phyloP scores from a whole-genome alignment of 2,113 vertebrate genomes.

The Cephalopterus ornatus region DNA sequence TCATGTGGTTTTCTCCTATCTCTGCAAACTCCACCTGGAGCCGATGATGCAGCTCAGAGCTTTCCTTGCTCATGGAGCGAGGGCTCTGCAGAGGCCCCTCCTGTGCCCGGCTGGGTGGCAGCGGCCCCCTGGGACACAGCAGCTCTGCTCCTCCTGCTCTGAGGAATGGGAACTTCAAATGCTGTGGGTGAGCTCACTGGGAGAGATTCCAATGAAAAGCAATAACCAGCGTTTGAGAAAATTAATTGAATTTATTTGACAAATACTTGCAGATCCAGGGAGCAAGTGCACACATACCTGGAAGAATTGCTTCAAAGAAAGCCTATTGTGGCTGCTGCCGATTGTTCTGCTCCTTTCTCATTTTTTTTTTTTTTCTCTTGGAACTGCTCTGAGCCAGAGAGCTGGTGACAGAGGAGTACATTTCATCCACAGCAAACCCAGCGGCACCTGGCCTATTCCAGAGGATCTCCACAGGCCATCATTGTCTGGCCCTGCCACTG shows the following conservation, averaged over 20 bases:
- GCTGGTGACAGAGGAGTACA: not conserved
- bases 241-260: slow-evolving; percentile 15
- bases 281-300: not conserved
- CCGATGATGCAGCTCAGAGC: not conserved
- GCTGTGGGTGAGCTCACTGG: not conserved
- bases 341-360: not conserved
- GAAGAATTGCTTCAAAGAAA: slow-evolving; percentile 26
- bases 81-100: not conserved
- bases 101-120: not conserved
- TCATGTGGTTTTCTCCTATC: not conserved
- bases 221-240: not conserved
- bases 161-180: not conserved
- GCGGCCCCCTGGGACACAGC: not conserved
- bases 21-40: not conserved
- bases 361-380: not conserved
- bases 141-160: not conserved
- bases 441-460: not conserved
- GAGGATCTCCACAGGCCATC: slow-evolving; percentile 1
- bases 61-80: accelerated
- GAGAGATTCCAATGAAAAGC: not conserved
- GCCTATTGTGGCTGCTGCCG: not conserved
- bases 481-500: not conserved
- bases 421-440: not conserved
- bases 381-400: not conserved
- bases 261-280: slow-evolving; percentile 5